Evolutionary conservation across 2,888 invertebrate species (phyloP), one percentile per base, ranked within the genome.

Genomic region (Byasa hedistus): DNA sequence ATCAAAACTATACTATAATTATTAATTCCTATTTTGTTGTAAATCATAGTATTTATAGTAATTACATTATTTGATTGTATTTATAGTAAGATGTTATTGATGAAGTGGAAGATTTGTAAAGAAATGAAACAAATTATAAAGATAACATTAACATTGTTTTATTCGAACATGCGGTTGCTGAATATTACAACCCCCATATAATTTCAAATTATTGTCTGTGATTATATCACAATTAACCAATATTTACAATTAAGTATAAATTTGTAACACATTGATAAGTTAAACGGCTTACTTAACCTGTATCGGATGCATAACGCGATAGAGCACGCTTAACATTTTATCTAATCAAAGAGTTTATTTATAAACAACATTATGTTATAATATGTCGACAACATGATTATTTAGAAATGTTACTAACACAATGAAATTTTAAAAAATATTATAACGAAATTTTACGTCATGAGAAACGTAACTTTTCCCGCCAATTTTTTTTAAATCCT

Each of bases 181-280:
- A 65, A 61, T 21, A 57, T 65, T 61, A 65, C 65, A 65, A 61
- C 54, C 39, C 24, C 48, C 24, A 17, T 54, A 48, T 48, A 19
- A 19, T 48, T 48, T n/a, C 19, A 2, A 52, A 48, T 66, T 66
- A 66, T 62, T 66, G 61, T 66, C 66, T 62, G 27, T 59, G 62
- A 59, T 59, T 7, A n/a, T 32, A 66, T 66, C 65, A 66, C 65
- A 24, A 59, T 59, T 51, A 54, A 44, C 21, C 36, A 61, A 57
- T 61, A 61, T 65, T 61, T 58, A 63, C 62, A 63, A 23, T 22
- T 22, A 54, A 21, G 12, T 22, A 66, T 21, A 56, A 15, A 65
- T 56, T 27, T 65, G 54, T 61, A 36, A 54, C 57, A 61, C 44
- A 61, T 61, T 56, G 27, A 48, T 27, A 54, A 32, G 15, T 39